Base-by-base conservation (phyloP, 2,797 vertebrate species). In the Odontamblyopus rebecca region DNA sequence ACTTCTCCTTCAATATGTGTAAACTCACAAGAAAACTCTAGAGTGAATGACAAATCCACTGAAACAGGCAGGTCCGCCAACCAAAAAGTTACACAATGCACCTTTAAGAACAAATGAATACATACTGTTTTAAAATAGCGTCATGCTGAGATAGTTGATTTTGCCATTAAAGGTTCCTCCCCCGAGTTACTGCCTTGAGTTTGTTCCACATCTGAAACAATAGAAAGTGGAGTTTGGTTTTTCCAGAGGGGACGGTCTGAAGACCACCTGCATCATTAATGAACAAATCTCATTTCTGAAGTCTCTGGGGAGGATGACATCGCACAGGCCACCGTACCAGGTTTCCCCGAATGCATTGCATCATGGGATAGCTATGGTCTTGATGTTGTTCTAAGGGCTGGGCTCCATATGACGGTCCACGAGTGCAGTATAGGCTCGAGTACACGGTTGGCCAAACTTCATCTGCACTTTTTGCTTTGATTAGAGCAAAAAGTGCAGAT, bases 121-220 rank as follows among this genome's bases (percentile, higher is more conserved):
- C 57, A 16, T 60, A 60, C 56, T 59, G 38, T 73, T 73, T 77
- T 50, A 61, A 67, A 73, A 41, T 65, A 65, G 18, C 54, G 48
- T 61, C 32, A 54, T 13, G 59, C 64, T 65, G 51, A 23, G 44
- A 8, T 4, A 18, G 69, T 70, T 73, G 44, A 44, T 65, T 56
- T 70, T 62, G 27, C 54, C 59, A 61, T 66, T 69, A 77, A 66
- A 69, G 19, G 32, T 50, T 62, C 54, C 65, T 70, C 63, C 73
- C n/a, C 32, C 35, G 27, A 62, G 61, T 0, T 6, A 2, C 5
- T 44, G 29, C n/a, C n/a, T 57, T 18, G 23, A 30, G 64, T 64
- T n/a, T 64, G 65, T 26, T 15, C 59, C 32, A 56, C 44, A 48
- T 44, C 16, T 64, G 0, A 60, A 67, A 70, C 56, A 51, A 67